Evolutionary conservation across 1,140 invertebrate genomes (phyloP).

Genomic region (Aculops lycopersici): DNA sequence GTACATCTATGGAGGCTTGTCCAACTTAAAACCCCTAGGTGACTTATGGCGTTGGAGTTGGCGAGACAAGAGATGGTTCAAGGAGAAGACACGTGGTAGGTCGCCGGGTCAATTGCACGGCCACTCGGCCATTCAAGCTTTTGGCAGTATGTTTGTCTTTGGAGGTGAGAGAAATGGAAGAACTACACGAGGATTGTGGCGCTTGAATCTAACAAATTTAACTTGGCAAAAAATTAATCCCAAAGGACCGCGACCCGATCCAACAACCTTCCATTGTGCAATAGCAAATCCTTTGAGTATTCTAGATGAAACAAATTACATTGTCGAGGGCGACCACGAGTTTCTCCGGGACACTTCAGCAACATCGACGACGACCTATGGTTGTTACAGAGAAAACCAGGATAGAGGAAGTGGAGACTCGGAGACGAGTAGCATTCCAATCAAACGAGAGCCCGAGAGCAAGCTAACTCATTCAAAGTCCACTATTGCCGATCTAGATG

Average conservation of each 20-base stretch:
- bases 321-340: too few species aligned
- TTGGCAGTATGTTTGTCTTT: constrained; percentile 44
- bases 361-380: too few species aligned
- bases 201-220: constrained; percentile 51
- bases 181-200: constrained; percentile 43
- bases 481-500: too few species aligned
- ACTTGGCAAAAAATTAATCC: constrained; percentile 38
- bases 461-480: too few species aligned
- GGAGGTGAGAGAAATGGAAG: constrained; percentile 40
- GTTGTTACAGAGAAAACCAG: too few species aligned
- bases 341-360: too few species aligned
- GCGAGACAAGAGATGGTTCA: constrained; percentile 23
- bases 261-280: constrained; percentile 25
- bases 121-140: constrained; percentile 41
- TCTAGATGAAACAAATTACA: neutral
- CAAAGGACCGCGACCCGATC: constrained; percentile 30
- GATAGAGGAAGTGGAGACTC: too few species aligned
- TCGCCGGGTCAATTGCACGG: constrained; percentile 39
- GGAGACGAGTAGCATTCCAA: too few species aligned
- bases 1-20: constrained; percentile 65
- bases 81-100: constrained; percentile 19
- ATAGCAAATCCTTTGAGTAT: constrained; percentile 10
- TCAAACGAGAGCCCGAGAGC: too few species aligned
- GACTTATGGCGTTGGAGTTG: constrained; percentile 59
- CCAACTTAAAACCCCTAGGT: constrained; percentile 37